Conservation (phyloP, 2,797 vertebrate genomes). For the Pangasius krempfi region DNA sequence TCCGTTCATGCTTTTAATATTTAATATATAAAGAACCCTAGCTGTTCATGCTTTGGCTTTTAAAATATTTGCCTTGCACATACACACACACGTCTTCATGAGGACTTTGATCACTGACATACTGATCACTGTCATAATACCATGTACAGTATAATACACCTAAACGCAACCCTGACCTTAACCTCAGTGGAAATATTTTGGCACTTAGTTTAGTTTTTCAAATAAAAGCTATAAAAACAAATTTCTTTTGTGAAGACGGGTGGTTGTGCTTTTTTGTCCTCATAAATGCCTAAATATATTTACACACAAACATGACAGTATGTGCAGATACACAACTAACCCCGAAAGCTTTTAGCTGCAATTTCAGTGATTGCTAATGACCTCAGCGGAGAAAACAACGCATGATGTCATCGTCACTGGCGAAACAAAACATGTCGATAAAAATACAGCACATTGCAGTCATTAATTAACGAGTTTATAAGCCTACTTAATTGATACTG, state of each 20-base stretch:
- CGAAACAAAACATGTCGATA: slow-evolving; percentile 78
- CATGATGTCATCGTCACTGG: slow-evolving; percentile 77
- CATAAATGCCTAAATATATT: background rate
- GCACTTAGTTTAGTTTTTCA: background rate
- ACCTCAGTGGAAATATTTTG: background rate
- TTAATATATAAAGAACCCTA: background rate
- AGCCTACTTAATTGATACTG: slow-evolving; percentile 74
- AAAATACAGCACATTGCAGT: slow-evolving; percentile 66
- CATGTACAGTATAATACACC: background rate
- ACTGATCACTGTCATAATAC: background rate
- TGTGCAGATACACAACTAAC: background rate
- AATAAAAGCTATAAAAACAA: background rate
- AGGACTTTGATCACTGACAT: background rate
- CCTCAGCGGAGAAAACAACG: slow-evolving; percentile 71
- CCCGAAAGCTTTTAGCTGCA: slow-evolving; percentile 49
- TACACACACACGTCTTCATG: background rate
- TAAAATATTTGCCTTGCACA: background rate
- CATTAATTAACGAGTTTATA: slow-evolving; percentile 77
- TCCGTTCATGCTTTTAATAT: no score
- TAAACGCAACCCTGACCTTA: background rate
- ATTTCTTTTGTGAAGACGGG: background rate
- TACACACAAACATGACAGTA: background rate
- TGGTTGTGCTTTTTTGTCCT: background rate
- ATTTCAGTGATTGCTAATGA: slow-evolving; percentile 56
- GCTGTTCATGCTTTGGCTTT: background rate